Evolutionary conservation across 2,797 vertebrate species (phyloP), one percentile per base, ranked within the genome.

Genomic region (Mormyrus proboscirostris): DNA sequence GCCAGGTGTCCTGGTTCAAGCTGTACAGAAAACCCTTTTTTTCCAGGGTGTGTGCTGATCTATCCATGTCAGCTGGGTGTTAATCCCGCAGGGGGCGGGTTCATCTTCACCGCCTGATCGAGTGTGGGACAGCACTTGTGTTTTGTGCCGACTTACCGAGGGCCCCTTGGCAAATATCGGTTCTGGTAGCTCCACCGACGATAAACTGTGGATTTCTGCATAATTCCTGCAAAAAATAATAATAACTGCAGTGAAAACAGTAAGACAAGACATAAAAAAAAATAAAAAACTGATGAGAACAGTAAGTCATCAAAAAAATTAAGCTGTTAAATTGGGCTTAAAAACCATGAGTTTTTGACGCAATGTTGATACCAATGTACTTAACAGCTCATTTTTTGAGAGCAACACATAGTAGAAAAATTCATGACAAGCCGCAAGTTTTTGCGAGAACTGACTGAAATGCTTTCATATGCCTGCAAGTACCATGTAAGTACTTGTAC

Each of bases 91-190:
- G 62, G 25, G 22, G 62, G 25, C 1, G 10, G 10, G 25, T 33
- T 69, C 25, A 12, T 10, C 25, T 29, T 29, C 62, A 65, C 10
- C 22, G 3, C 25, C 9, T 59, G n/a, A 59, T 2, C n/a, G 2
- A 10, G 53, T 19, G 55, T n/a, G 16, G 19, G 3, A 65, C 3
- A 33, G 4, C 62, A 2, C 10, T 65, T 29, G 25, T 65, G 22
- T 12, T 65, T 29, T 33, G 3, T 1, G 38, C 44, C 22, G 16
- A 86, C 96, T 96, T 92, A 97, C 97, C 97, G 79, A 97, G 92
- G 29, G 95, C 95, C 50, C 97, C 97, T 86, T 97, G 97, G 93
- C 97, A 97, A 93, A 97, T 97, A 91, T 97, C 96, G 0, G 96
- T 97, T 47, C 96, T 95, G 0, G 96, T 96, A 85, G 97, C 96